Percentiles rank a stretch among this genome's conserved stretches.
Conservation (phyloP, 37 sponge, comb jelly and placozoan species). For the Lycopodina hypogea region DNA sequence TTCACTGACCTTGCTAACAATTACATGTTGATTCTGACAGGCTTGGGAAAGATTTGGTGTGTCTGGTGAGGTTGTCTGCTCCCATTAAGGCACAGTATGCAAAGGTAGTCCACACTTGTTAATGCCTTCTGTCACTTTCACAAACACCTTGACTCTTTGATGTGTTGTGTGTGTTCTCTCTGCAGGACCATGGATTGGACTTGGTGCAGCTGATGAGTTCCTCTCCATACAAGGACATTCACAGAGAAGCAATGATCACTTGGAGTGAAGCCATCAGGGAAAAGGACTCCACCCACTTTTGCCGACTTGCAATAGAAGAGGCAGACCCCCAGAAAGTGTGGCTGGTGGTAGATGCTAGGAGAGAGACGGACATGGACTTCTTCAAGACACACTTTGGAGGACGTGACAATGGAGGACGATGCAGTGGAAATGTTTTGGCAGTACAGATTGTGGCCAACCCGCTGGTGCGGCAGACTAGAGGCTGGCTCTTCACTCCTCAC, state of each 20-base stretch:
- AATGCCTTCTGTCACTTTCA: neutral
- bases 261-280: slow-evolving; percentile 78
- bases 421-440: neutral
- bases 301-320: slow-evolving; percentile 67
- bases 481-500: slow-evolving; percentile 75
- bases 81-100: slow-evolving; percentile 73
- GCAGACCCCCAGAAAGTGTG: slow-evolving; percentile 56
- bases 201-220: slow-evolving; percentile 70
- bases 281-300: slow-evolving; percentile 72
- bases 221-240: slow-evolving; percentile 79
- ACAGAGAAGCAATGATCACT: slow-evolving; percentile 86
- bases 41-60: slow-evolving; percentile 5
- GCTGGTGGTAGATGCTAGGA: slow-evolving; percentile 84
- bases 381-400: slow-evolving; percentile 46
- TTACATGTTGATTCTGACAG: neutral
- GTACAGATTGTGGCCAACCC: slow-evolving; percentile 71
- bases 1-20: too few species aligned
- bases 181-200: slow-evolving; percentile 76
- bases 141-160: too few species aligned
- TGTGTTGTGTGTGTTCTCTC: neutral
- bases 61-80: slow-evolving; percentile 53
- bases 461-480: slow-evolving; percentile 59
- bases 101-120: slow-evolving; percentile 53
- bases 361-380: slow-evolving; percentile 78
- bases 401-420: too few species aligned